A percentile compares a stretch with the other conserved stretches of the same genome.
phyloP scores from a whole-genome alignment of 2,888 invertebrate species.

The Acanthosepion lycidas region DNA sequence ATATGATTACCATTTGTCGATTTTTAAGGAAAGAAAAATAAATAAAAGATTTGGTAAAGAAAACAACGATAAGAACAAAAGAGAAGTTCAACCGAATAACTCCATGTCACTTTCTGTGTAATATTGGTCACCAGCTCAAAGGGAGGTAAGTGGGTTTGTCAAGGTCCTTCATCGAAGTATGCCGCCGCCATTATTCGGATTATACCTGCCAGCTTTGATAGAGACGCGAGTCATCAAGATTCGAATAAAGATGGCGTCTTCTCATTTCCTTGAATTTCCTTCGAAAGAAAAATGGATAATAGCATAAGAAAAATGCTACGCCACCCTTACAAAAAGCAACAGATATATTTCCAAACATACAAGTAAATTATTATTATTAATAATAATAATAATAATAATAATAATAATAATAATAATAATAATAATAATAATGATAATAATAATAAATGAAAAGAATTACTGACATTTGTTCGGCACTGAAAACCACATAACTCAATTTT shows the following conservation, averaged over 20 bases:
- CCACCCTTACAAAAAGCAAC: neutral
- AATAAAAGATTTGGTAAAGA: neutral
- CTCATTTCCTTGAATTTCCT: neutral
- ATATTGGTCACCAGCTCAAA: neutral
- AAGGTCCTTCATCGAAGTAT: neutral
- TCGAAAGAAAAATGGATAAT: neutral
- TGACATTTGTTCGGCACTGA: too few relatives aligned
- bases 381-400: neutral
- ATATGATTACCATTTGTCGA: neutral
- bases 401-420: neutral
- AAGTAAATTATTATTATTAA: neutral
- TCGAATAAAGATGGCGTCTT: slow-evolving; percentile 4
- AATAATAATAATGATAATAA: neutral
- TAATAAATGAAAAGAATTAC: neutral
- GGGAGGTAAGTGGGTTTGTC: neutral
- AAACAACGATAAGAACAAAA: neutral
- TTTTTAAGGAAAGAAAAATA: neutral
- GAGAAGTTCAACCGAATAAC: neutral
- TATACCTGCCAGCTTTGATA: slow-evolving; percentile 9
- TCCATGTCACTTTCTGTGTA: neutral
- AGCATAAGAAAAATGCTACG: neutral
- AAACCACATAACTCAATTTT: too few relatives aligned
- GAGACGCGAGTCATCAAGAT: neutral
- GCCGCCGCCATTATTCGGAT: neutral
- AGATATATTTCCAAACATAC: neutral